A percentile compares a stretch with the other conserved stretches of the same genome.
Evolutionary conservation across 1,140 invertebrate genomes (phyloP).

Genomic region (Chironomus tepperi): DNA sequence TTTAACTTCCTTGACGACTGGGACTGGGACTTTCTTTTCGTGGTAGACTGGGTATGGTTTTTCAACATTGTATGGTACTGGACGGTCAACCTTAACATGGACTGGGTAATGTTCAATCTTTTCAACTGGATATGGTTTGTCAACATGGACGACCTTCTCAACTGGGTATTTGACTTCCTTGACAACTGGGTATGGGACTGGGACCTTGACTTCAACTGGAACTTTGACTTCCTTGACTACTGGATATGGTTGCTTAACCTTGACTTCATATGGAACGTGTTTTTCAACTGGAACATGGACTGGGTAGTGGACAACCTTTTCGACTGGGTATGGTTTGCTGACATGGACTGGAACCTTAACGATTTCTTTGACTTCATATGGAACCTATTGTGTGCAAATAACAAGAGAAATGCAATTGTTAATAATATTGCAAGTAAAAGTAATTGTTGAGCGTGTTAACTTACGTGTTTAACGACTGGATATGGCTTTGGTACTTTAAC

Average conservation of each 20-base stretch:
- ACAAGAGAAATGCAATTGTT: background rate
- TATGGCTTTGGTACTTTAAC: conserved; percentile 51
- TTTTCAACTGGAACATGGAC: conserved; percentile 54
- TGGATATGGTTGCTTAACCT: conserved; percentile 53
- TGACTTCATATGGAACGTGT: conserved; percentile 55
- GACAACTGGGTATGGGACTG: conserved; percentile 50
- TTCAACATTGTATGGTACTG: conserved; percentile 54
- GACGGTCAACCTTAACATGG: conserved; percentile 56
- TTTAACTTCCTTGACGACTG: conserved; percentile 47
- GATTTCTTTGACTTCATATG: conserved; percentile 53
- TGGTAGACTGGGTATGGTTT: conserved; percentile 55
- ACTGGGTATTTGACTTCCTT: conserved; percentile 58
- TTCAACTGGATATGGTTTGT: conserved; percentile 60
- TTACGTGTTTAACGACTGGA: conserved; percentile 49
- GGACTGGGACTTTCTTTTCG: conserved; percentile 50
- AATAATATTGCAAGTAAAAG: background rate
- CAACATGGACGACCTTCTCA: conserved; percentile 57
- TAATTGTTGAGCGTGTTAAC: background rate
- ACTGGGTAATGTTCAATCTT: conserved; percentile 62
- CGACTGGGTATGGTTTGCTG: conserved; percentile 53
- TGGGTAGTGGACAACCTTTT: conserved; percentile 53
- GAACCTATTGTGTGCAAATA: conserved; percentile 32
- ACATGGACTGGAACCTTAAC: conserved; percentile 55
- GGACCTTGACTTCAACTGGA: conserved; percentile 53
- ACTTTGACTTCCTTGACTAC: conserved; percentile 58